Evolutionary conservation across 1,140 invertebrate genomes (phyloP).

Genomic region (Bombyx mandarina): DNA sequence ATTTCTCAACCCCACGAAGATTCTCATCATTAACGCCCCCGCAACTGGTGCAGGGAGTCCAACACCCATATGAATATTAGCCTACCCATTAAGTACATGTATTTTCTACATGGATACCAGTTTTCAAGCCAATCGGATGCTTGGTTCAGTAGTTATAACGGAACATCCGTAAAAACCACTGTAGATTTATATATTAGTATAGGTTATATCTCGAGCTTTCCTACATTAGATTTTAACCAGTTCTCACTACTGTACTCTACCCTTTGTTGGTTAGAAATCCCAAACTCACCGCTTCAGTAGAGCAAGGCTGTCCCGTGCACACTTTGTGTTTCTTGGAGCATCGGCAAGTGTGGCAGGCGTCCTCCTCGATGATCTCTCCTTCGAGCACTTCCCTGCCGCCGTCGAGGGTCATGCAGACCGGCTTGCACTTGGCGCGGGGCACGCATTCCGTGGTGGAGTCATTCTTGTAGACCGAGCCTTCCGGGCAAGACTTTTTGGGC

Average conservation of each 20-base stretch:
- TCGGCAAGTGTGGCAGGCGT: slow-evolving; percentile 83
- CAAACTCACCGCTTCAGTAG: slow-evolving; percentile 31
- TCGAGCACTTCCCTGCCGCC: slow-evolving; percentile 79
- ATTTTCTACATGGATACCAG: too few relatives aligned
- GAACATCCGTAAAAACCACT: too few relatives aligned
- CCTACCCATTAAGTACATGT: too few relatives aligned
- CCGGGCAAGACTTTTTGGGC: slow-evolving; percentile 79
- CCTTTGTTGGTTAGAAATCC: neutral
- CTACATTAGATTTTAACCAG: too few relatives aligned
- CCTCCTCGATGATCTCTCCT: slow-evolving; percentile 81
- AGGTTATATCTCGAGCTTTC: too few relatives aligned
- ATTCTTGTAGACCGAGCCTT: slow-evolving; percentile 80
- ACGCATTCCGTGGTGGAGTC: slow-evolving; percentile 79
- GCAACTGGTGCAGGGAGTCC: too few relatives aligned
- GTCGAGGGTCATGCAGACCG: slow-evolving; percentile 76
- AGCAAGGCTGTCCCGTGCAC: slow-evolving; percentile 80
- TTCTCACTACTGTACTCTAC: neutral
- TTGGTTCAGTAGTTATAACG: too few relatives aligned
- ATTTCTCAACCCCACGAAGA: too few relatives aligned
- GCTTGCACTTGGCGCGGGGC: slow-evolving; percentile 78
- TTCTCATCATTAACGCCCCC: too few relatives aligned
- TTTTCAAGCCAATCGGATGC: too few relatives aligned
- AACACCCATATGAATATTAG: too few relatives aligned
- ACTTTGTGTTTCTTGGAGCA: slow-evolving; percentile 78
- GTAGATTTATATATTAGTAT: too few relatives aligned